These are phyloP conservation scores for Pocillopora verrucosa DNA, from an alignment of 64 coral and sea anemone species.

Conservation along the genomic window DNA sequence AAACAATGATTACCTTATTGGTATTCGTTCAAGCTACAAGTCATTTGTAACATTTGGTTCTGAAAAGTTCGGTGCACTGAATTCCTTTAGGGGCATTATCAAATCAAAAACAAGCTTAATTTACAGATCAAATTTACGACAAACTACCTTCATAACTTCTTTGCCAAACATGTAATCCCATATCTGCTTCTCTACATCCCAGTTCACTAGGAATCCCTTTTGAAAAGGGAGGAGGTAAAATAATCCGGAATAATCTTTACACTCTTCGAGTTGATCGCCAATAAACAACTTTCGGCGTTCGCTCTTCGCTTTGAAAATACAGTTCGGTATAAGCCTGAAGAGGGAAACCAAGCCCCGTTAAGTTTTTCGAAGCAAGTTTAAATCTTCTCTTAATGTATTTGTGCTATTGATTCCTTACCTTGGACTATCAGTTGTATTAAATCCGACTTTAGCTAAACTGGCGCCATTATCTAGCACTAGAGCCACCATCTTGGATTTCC, in stretches of 20 bases:
- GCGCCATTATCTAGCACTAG: slow-evolving; percentile 92
- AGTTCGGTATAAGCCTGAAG: slow-evolving; percentile 85
- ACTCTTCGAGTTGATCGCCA: slow-evolving; percentile 92
- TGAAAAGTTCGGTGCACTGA: too few relatives aligned
- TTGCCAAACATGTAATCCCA: slow-evolving; percentile 99
- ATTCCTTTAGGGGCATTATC: too few relatives aligned
- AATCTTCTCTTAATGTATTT: background rate
- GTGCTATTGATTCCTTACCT: slow-evolving; percentile 53
- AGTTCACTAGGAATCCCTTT: slow-evolving; percentile 95
- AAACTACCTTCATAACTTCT: slow-evolving; percentile 81
- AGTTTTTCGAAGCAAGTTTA: background rate
- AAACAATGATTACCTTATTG: too few relatives aligned
- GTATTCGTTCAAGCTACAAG: too few relatives aligned
- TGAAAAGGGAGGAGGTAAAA: slow-evolving; percentile 92
- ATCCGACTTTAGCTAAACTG: slow-evolving; percentile 70
- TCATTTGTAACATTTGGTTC: too few relatives aligned
- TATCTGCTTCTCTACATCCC: slow-evolving; percentile 96
- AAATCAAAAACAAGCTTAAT: too few relatives aligned
- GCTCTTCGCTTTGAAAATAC: slow-evolving; percentile 96
- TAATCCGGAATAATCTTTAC: slow-evolving; percentile 93
- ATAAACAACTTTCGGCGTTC: slow-evolving; percentile 89
- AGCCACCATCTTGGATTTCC: slow-evolving; percentile 86
- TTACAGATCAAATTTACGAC: background rate
- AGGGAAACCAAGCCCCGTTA: background rate
- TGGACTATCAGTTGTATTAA: slow-evolving; percentile 61